Evolutionary conservation across 23 tunicate species (phyloP), one percentile per base, ranked within the genome.

Genomic region (Trididemnum nubilum): DNA sequence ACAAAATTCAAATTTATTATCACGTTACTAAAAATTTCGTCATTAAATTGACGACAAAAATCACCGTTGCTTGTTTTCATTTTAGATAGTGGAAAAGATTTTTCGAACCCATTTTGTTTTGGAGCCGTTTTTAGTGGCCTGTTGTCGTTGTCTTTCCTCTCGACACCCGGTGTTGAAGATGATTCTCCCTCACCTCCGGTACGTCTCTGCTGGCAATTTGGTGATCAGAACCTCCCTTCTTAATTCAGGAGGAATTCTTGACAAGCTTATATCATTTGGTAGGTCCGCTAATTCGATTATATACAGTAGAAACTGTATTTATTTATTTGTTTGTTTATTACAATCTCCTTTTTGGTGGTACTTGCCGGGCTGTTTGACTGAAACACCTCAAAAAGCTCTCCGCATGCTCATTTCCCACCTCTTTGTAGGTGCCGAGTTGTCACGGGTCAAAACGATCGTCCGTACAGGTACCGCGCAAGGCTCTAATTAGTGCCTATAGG

Each of bases 121-220:
- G 66, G 98, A 94, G 39, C 98, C 98, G 33, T 94, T 94, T 37
- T 91, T 79, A 0, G 77, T 94, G 33, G 95, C 88, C 21, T 35
- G 81, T 40, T 34, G 65, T 29, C 90, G 98, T 1, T 88, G 98
- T 63, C 83, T 94, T 38, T 89, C 95, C 2, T 64, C 79, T 15
- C 71, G 81, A 19, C 98, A 94, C 79, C 98, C 98, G 12, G 67
- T 94, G 54, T 60, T 44, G 19, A 82, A 82, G 36, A 71, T 94
- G 26, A 78, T 94, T 2, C 39, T 37, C 33, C 90, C 98, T n/a
- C 98, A 94, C 72, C 86, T 94, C 28, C 95, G 81, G 5, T 85
- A 85, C 71, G 81, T 85, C 19, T 76, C 87, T 61, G 95, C 88
- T 3, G 95, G 87, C 34, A 85, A 85, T 34, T 31, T 95, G 25